Evolutionary conservation across 2,113 vertebrate species (phyloP).

Genomic region (Papio anubis): DNA sequence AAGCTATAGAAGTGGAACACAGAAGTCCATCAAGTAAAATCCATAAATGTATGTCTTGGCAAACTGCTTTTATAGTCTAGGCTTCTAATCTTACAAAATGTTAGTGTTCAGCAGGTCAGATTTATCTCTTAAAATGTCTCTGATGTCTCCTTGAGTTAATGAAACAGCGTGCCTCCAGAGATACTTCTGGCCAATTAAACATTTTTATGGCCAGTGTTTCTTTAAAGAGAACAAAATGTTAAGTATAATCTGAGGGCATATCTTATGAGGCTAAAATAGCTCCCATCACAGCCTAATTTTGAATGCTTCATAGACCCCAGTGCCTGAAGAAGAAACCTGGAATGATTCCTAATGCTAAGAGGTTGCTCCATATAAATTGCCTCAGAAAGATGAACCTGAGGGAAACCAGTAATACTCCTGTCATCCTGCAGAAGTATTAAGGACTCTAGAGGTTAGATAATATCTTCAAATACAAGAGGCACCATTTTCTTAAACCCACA

Average conservation of each 20-base stretch:
- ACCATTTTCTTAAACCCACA: constrained; percentile 21
- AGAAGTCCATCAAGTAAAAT: constrained; percentile 63
- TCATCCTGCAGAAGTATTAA: constrained; percentile 59
- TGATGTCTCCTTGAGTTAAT: constrained; percentile 80
- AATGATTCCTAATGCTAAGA: constrained; percentile 72
- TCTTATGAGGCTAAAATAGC: constrained; percentile 68
- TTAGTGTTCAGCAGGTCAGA: constrained; percentile 65
- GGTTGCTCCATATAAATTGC: constrained; percentile 65
- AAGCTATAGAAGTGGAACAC: constrained; percentile 66
- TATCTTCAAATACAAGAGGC: constrained; percentile 60
- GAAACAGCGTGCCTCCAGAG: constrained; percentile 71
- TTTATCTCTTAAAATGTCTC: constrained; percentile 71
- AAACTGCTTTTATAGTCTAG: neutral
- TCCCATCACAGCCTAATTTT: constrained; percentile 61
- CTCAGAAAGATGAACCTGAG: constrained; percentile 70
- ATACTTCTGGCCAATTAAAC: constrained; percentile 80
- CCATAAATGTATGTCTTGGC: neutral
- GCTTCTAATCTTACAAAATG: constrained; percentile 71
- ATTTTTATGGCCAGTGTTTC: constrained; percentile 73
- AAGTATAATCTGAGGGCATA: constrained; percentile 63
- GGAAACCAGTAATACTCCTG: neutral
- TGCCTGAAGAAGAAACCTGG: constrained; percentile 56
- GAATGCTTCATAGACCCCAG: constrained; percentile 61
- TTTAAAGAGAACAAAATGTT: constrained; percentile 44
- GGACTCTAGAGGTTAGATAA: constrained; percentile 51